Evolutionary conservation across 2,797 vertebrate species (phyloP).

Genomic region (Dallia pectoralis): DNA sequence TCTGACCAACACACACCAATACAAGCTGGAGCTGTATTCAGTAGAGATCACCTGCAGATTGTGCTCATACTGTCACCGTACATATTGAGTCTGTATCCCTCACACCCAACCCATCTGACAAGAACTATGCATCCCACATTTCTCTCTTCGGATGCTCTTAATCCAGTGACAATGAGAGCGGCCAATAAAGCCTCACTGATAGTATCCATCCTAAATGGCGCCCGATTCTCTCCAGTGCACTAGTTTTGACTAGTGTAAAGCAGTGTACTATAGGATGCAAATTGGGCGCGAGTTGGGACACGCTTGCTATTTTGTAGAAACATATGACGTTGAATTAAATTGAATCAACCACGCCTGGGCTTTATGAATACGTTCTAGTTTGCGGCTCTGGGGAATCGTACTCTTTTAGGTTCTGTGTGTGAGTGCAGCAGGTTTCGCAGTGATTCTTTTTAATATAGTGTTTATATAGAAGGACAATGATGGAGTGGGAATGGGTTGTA

Average conservation of each 20-base stretch:
- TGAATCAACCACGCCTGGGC: too few relatives aligned
- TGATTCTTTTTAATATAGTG: too few relatives aligned
- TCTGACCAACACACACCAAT: slow-evolving; percentile 7
- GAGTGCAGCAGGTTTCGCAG: background rate
- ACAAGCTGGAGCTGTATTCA: background rate
- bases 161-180: background rate
- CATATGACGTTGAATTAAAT: background rate
- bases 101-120: slow-evolving; percentile 48
- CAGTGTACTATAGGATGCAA: background rate
- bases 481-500: slow-evolving; percentile 13
- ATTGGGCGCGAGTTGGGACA: too few relatives aligned
- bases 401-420: background rate
- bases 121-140: slow-evolving; percentile 44
- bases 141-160: background rate
- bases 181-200: background rate
- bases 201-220: background rate
- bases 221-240: background rate
- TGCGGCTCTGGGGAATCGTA: background rate
- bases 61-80: slow-evolving; percentile 32
- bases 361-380: background rate
- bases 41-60: slow-evolving; percentile 14
- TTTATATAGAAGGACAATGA: background rate
- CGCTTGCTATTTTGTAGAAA: background rate
- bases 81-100: slow-evolving; percentile 20
- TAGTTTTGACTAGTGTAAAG: background rate